Percentiles rank a stretch among this genome's conserved stretches.
These are phyloP conservation scores for Actinemys pallida DNA, from an alignment of 2,113 vertebrate genomes.

Conservation along the genomic window DNA sequence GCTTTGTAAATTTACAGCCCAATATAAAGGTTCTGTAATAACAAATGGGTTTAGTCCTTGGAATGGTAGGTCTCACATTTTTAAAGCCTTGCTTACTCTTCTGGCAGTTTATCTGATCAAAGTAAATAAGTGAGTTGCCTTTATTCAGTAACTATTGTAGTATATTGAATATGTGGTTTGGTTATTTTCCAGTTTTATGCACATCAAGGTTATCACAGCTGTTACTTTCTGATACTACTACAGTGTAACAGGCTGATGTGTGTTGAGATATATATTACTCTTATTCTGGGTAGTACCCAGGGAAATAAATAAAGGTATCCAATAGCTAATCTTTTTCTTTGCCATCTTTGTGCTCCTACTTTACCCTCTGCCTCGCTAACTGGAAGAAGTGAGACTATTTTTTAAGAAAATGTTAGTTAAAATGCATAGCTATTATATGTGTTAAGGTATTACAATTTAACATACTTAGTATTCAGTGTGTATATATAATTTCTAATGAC, in stretches of 20 bases:
- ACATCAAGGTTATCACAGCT: slow-evolving; percentile 53
- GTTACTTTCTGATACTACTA: slow-evolving; percentile 29
- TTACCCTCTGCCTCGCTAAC: slow-evolving; percentile 57
- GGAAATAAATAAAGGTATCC: slow-evolving; percentile 60
- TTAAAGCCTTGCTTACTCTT: not conserved
- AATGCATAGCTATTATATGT: slow-evolving; percentile 30
- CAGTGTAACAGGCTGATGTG: slow-evolving; percentile 51
- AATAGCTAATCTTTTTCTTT: slow-evolving; percentile 31
- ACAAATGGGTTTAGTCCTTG: slow-evolving; percentile 26
- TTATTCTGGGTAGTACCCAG: not conserved
- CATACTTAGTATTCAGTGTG: slow-evolving; percentile 9
- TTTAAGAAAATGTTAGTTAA: slow-evolving; percentile 40
- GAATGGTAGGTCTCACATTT: not conserved
- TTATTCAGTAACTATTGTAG: slow-evolving; percentile 48
- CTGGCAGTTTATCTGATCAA: slow-evolving; percentile 6
- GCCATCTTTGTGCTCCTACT: slow-evolving; percentile 34
- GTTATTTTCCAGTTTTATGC: slow-evolving; percentile 50
- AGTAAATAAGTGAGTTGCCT: slow-evolving; percentile 46
- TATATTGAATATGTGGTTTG: slow-evolving; percentile 40
- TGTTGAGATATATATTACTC: slow-evolving; percentile 45
- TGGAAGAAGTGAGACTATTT: slow-evolving; percentile 19
- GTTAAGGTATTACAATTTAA: slow-evolving; percentile 13
- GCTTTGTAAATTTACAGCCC: not conserved
- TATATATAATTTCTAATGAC: slow-evolving; percentile 34
- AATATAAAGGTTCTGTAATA: slow-evolving; percentile 23